Evolutionary conservation across 2,888 invertebrate species (phyloP).

Genomic region (Patella pellucida): DNA sequence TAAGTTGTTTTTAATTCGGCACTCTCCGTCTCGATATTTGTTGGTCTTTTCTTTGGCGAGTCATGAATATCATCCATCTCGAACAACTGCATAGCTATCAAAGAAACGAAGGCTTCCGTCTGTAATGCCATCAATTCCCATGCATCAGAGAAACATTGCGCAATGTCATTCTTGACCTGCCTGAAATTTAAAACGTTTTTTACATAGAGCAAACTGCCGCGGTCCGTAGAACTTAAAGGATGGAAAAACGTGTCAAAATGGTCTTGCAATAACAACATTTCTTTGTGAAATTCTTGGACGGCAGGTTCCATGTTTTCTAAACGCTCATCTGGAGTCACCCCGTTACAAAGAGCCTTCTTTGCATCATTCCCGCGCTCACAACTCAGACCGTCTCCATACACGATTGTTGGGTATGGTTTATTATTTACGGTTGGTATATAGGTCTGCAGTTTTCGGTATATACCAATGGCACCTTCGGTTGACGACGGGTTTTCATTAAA

Average conservation of each 20-base stretch:
- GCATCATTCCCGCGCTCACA: conserved; percentile 31
- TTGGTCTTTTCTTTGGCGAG: conserved; percentile 22
- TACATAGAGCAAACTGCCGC: conserved; percentile 28
- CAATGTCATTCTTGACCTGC: conserved; percentile 32
- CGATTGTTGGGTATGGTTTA: conserved; percentile 25
- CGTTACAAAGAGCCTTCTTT: conserved; percentile 26
- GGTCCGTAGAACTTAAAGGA: conserved; percentile 26
- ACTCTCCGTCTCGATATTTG: conserved; percentile 3
- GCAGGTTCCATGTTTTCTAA: conserved; percentile 34
- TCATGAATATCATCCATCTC: conserved; percentile 16
- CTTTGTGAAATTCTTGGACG: conserved; percentile 39
- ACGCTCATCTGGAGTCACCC: too few relatives aligned
- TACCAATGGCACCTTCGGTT: conserved; percentile 28
- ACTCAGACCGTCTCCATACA: conserved; percentile 30
- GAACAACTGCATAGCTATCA: conserved; percentile 22
- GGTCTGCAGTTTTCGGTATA: conserved; percentile 24
- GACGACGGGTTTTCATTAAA: conserved; percentile 29
- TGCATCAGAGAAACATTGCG: conserved; percentile 36
- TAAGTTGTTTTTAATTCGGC: conserved; percentile 6
- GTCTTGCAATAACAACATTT: conserved; percentile 24
- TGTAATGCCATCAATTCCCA: too few relatives aligned
- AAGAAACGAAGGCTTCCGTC: too few relatives aligned
- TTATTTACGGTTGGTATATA: conserved; percentile 26
- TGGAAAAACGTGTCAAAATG: too few relatives aligned
- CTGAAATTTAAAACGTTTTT: conserved; percentile 34